Percentiles rank a stretch among this genome's conserved stretches.
phyloP scores from a whole-genome alignment of 2,888 invertebrate species.

The Eremobia ochroleuca region DNA sequence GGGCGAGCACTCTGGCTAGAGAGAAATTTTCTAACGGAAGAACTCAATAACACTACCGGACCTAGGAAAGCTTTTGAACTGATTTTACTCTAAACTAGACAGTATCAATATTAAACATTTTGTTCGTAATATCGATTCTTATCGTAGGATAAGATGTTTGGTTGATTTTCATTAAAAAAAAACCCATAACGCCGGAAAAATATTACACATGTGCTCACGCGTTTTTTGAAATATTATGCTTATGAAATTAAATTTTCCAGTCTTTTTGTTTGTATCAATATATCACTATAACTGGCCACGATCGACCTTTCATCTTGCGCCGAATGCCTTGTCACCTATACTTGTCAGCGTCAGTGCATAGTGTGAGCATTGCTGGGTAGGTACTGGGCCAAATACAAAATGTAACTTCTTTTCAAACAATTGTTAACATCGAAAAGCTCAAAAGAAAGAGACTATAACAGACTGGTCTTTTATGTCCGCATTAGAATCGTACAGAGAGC shows the following conservation, averaged over 20 bases:
- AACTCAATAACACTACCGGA: constrained; percentile 40
- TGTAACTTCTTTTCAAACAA: background rate
- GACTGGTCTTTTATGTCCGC: background rate
- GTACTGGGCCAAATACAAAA: background rate
- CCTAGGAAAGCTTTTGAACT: background rate
- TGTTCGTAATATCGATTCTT: background rate
- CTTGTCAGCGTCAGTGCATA: background rate
- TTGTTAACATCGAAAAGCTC: background rate
- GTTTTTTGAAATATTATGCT: background rate
- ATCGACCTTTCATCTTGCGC: background rate
- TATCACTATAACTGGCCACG: background rate
- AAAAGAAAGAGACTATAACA: background rate
- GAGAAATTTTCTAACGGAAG: constrained; percentile 43
- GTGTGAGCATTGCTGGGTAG: background rate
- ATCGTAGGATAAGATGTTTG: background rate
- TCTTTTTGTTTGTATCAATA: background rate
- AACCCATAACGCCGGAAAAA: background rate
- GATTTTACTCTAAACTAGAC: background rate
- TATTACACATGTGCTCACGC: background rate
- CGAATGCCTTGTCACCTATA: background rate
- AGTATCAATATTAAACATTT: background rate
- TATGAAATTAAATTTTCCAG: background rate
- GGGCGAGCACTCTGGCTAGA: background rate
- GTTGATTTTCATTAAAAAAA: background rate
- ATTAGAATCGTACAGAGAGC: background rate